Base-by-base conservation (phyloP, 2,888 invertebrate species). In the Papilio gigon region DNA sequence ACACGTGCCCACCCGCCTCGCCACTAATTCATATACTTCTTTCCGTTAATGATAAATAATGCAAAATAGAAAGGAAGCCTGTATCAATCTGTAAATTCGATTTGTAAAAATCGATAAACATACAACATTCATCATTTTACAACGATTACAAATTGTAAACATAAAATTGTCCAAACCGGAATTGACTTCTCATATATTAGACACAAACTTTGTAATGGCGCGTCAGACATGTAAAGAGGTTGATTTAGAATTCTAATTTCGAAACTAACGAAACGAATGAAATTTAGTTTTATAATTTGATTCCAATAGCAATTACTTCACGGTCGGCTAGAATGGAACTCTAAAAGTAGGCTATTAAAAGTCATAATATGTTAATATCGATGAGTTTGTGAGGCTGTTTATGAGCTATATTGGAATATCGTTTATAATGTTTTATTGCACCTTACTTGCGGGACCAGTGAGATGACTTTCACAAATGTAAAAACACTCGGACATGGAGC, bases 241-340 rank as follows among this genome's bases (percentile, higher is more conserved):
- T 61, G 68, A 69, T 69, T 69, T 69, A 65, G 68, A 61, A 69
- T 50, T 65, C 37, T 65, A 60, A 69, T 69, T 69, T 61, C 53
- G 65, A 64, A 68, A 63, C 56, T 63, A 67, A 61, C 67, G 67
- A 42, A 68, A 59, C 68, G 64, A 56, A 64, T 68, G 47, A 68
- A 65, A 65, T 68, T 65, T 68, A 65, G 60, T 65, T 64, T 68
- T 59, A 60, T 65, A 60, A 64, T 60, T 65, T 33, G 65, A 53
- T 60, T 65, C 65, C 65, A 60, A 65, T 65, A 60, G 37, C 60
- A 68, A 69, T 69, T 69, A 69, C 37, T 64, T 40, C 47, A 59
- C 65, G 59, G 65, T 65, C 42, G 68, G 50, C n/a, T 53, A 12
- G 33, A 30, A 65, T 22, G 50, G 33, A 60, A 53, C 42, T 69